Percentiles rank a stretch among this genome's conserved stretches.
Evolutionary conservation across 2,888 invertebrate species (phyloP).

Genomic region (Drosophila mercatorum): DNA sequence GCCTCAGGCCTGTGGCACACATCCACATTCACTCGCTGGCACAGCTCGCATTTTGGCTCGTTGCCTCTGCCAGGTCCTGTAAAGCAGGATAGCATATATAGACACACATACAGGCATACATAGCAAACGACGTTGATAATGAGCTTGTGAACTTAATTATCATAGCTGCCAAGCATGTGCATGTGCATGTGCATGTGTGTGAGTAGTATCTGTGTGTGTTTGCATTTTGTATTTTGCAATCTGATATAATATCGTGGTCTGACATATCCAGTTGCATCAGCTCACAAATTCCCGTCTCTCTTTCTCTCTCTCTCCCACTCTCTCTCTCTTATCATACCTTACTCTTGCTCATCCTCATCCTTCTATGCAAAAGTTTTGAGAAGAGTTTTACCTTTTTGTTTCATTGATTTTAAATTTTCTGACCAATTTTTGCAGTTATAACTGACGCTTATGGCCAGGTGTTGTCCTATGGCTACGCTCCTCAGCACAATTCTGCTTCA

Average conservation of each 20-base stretch:
- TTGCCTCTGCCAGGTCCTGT: constrained; percentile 50
- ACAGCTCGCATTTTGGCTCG: constrained; percentile 45
- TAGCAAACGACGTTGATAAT: constrained; percentile 54
- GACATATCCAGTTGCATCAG: constrained; percentile 72
- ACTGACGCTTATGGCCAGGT: constrained; percentile 65
- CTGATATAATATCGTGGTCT: constrained; percentile 66
- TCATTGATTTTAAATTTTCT: constrained; percentile 7
- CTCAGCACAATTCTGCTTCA: constrained; percentile 46
- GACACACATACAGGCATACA: constrained; percentile 21
- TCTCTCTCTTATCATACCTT: background rate
- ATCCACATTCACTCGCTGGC: constrained; percentile 28
- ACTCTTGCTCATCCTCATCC: background rate
- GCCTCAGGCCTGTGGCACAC: constrained; percentile 52
- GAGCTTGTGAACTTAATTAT: constrained; percentile 64
- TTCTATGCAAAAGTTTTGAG: constrained; percentile 7
- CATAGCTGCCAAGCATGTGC: constrained; percentile 15
- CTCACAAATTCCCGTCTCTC: background rate
- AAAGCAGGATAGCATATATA: constrained; percentile 61
- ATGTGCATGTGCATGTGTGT: constrained; percentile 8
- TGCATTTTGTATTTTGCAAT: constrained; percentile 67
- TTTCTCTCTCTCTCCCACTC: background rate
- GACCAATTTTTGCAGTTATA: constrained; percentile 33
- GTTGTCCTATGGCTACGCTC: background rate
- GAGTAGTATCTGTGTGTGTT: constrained; percentile 17
- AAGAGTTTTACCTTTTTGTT: constrained; percentile 9